These are phyloP conservation scores for Erpobdella octoculata DNA, from an alignment of 2,888 invertebrate species.

Conservation along the genomic window DNA sequence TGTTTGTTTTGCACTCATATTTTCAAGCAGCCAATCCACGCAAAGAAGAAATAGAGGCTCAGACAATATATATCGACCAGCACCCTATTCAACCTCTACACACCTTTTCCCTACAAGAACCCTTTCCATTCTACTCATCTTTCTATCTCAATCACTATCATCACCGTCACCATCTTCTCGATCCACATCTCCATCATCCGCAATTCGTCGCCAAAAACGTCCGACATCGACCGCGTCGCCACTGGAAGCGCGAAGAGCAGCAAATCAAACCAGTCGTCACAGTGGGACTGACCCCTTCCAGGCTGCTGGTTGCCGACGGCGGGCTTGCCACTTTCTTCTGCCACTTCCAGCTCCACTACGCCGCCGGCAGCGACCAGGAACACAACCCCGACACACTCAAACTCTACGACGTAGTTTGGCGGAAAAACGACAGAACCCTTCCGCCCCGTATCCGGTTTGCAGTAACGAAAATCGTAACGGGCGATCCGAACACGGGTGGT, in stretches of 20 bases:
- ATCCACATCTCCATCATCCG: background rate
- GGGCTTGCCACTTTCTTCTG: slow-evolving; percentile 11
- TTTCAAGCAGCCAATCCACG: no score
- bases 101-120: no score
- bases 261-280: background rate
- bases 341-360: background rate
- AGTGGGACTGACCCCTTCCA: slow-evolving; percentile 5
- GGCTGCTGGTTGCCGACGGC: background rate
- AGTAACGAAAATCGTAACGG: background rate
- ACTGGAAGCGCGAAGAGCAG: no score
- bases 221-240: no score
- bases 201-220: background rate
- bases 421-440: background rate
- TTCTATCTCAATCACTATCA: no score
- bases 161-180: background rate
- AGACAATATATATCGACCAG: no score
- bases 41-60: no score
- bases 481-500: background rate
- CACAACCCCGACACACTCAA: background rate
- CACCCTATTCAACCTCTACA: background rate
- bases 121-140: no score
- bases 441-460: slow-evolving; percentile 1
- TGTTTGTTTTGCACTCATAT: no score
- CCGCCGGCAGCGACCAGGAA: background rate
- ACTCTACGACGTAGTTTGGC: slow-evolving; percentile 7